phyloP scores from a whole-genome alignment of 2,888 invertebrate genomes.

The Sussaba pulchella region DNA sequence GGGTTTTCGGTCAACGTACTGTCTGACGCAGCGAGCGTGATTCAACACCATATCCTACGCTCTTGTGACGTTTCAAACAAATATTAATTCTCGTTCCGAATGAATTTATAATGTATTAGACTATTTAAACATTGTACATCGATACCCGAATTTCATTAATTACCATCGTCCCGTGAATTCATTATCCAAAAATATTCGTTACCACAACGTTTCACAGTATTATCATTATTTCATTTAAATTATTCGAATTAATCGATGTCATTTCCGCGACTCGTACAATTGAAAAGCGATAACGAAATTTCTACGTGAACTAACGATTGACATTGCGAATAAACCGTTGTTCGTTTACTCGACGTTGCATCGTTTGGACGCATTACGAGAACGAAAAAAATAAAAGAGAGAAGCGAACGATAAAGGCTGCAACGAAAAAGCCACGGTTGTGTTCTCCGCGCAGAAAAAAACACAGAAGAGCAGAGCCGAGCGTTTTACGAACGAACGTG shows the following conservation, averaged over 20 bases:
- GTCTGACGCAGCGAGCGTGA: conserved; percentile 4
- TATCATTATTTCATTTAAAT: background rate
- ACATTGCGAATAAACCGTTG: background rate
- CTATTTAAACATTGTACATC: background rate
- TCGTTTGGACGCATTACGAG: background rate
- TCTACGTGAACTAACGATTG: background rate
- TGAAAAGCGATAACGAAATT: background rate
- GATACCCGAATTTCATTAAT: too few species aligned
- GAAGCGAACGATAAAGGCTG: conserved; percentile 9
- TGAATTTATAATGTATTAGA: background rate
- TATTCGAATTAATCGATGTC: background rate
- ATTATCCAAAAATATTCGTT: too few species aligned
- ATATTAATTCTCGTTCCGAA: background rate
- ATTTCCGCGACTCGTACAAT: background rate
- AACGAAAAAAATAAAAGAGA: background rate
- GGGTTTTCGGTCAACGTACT: conserved; percentile 21
- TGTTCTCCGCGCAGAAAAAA: conserved; percentile 37
- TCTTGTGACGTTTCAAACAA: background rate
- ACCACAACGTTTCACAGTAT: background rate
- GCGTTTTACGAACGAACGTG: conserved; percentile 54
- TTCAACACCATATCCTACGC: background rate
- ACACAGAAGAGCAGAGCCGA: conserved; percentile 60
- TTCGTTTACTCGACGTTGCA: conserved; percentile 3
- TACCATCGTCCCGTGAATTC: too few species aligned
- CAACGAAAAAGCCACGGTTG: conserved; percentile 34